Evolutionary conservation across 2,797 vertebrate species (phyloP).

Genomic region (Esox lucius): DNA sequence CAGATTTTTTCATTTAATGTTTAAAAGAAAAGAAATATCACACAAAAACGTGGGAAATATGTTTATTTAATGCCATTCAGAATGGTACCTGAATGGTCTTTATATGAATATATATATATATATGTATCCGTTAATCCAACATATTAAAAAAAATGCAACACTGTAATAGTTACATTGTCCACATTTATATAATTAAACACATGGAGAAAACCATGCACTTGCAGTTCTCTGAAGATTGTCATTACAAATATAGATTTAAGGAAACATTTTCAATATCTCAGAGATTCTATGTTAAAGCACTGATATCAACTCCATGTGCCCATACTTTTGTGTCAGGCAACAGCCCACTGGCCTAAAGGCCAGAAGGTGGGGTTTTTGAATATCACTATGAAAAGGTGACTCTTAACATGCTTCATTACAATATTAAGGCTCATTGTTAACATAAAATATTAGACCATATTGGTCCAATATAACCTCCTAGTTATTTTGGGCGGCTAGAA

Average conservation of each 20-base stretch:
- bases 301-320: too few relatives aligned
- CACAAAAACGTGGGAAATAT: not conserved
- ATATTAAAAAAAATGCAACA: not conserved
- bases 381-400: too few relatives aligned
- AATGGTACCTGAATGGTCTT: not conserved
- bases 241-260: not conserved
- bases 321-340: too few relatives aligned
- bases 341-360: too few relatives aligned
- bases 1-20: too few relatives aligned
- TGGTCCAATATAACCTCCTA: not conserved
- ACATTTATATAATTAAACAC: not conserved
- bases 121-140: not conserved
- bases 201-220: not conserved
- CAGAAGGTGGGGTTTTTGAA: too few relatives aligned
- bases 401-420: not conserved
- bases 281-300: too few relatives aligned
- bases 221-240: not conserved
- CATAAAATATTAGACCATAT: not conserved
- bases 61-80: not conserved
- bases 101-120: not conserved
- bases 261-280: not conserved
- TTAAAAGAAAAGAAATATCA: not conserved
- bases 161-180: not conserved
- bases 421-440: slow-evolving; percentile 3
- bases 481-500: not conserved